Evolutionary conservation across 2,888 invertebrate genomes (phyloP), one percentile per base, ranked within the genome.

Genomic region (Hypena proboscidalis): DNA sequence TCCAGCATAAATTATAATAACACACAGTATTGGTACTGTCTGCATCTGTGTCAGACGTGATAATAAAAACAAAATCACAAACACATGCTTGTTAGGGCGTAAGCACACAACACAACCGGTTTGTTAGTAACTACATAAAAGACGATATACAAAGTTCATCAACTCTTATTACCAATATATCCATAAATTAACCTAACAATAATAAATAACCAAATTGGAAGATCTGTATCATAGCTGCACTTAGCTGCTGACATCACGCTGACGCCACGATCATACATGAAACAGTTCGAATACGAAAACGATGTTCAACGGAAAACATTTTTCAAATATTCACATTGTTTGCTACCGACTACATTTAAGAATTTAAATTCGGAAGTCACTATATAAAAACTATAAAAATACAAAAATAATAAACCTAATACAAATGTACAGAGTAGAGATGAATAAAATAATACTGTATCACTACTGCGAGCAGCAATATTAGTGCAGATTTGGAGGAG

Each of bases 41-140:
- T 58, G 68, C 67, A 58, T 23, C 40, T 33, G 41, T 47, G 44
- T 26, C 55, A 50, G 60, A 64, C 60, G 51, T 41, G 46, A 59
- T 53, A 53, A 58, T 49, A 56, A 63, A 69, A 80, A 79, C 63
- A 67, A 77, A 85, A 80, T 77, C 82, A 83, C 85, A 90, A 89
- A 90, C 90, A 83, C 90, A 89, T 88, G 86, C 87, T 84, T 85
- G 89, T 90, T 90, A 90, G 84, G 74, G 77, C 82, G 76, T 82
- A 87, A 90, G 85, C 87, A 81, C 89, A 90, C 90, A 77, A 89
- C 90, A 90, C 90, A 90, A 90, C 90, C 90, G 78, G 83, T 76
- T 83, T 82, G 89, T 90, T 90, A 90, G 90, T 90, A 87, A 79
- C 82, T 83, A n/a, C n/a, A n/a, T n/a, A 77, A 77, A 83, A 68